Conservation (phyloP, 2,797 vertebrate species). For the Microhierax caerulescens region DNA sequence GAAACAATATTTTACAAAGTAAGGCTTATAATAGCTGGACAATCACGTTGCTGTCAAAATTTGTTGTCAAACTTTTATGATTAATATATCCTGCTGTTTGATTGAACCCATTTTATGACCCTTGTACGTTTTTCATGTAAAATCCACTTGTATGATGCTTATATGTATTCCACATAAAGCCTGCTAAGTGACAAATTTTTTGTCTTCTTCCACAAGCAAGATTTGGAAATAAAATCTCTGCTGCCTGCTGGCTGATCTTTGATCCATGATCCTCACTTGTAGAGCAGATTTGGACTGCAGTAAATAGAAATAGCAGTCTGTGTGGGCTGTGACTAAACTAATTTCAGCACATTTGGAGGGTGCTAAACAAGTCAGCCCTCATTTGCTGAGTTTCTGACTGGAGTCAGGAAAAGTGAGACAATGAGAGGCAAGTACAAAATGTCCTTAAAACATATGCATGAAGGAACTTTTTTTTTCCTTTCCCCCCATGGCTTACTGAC, state of each 20-base stretch:
- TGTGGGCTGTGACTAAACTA: slow-evolving; percentile 41
- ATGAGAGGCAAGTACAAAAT: slow-evolving; percentile 22
- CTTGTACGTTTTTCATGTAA: not conserved
- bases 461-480: not conserved
- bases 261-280: not conserved
- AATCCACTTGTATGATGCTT: not conserved
- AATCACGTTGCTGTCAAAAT: not conserved
- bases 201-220: not conserved
- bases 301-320: slow-evolving; percentile 34
- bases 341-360: slow-evolving; percentile 42
- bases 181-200: not conserved
- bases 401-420: slow-evolving; percentile 22
- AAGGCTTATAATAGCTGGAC: not conserved
- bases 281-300: not conserved
- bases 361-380: slow-evolving; percentile 31
- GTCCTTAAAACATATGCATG: not conserved
- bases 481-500: not conserved
- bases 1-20: not conserved
- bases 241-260: slow-evolving; percentile 10
- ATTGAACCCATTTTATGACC: not conserved
- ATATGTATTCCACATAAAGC: not conserved
- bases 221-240: not conserved
- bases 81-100: not conserved
- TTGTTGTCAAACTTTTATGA: not conserved
- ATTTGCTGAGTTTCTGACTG: not conserved